Base-by-base conservation (phyloP, 1,140 invertebrate species). In the Diachasma alloeum region DNA sequence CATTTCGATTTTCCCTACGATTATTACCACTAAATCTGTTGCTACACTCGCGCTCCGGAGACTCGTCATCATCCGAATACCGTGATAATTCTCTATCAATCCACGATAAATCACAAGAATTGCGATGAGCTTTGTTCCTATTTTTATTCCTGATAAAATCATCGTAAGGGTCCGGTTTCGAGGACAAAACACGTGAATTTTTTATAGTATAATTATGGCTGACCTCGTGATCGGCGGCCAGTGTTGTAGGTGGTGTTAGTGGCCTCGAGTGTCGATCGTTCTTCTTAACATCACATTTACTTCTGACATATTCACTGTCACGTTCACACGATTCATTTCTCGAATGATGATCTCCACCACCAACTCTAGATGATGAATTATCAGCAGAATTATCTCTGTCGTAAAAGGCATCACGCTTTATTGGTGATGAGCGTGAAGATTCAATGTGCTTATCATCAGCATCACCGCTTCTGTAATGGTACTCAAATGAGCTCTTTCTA, bases 181-280 rank as follows among this genome's bases (percentile, higher is more conserved):
- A 66, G 3, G 46, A 73, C 3, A 72, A 74, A 31, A 39, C 9
- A 24, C 22, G 19, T 24, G 71, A 46, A 26, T 31, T 69, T 26
- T 31, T 69, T 26, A 36, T 59, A 11, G 72, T 44, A 11, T 53
- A 53, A 3, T 75, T 77, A 22, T 82, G 67, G 17, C 78, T 69
- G 53, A 26, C 67, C 13, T 78, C 72, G 24, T 36, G 22, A 74
- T 80, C 63, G 8, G 66, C 63, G 8, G 66, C 44, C 15, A 37
- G 8, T 19, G 48, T 26, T 37, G 69, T 82, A 17, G 84, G 84
- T 6, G 88, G 87, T 31, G 84, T 86, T 75, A 89, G 69, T 0
- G 87, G 83, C 71, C 84, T 83, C 4, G 83, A 84, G 72, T 89
- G 85, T 74, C 85, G 73, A 80, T 80, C 67, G 10, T 78, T 74